Evolutionary conservation across 2,888 invertebrate genomes (phyloP).

Genomic region (Patella ulyssiponensis): DNA sequence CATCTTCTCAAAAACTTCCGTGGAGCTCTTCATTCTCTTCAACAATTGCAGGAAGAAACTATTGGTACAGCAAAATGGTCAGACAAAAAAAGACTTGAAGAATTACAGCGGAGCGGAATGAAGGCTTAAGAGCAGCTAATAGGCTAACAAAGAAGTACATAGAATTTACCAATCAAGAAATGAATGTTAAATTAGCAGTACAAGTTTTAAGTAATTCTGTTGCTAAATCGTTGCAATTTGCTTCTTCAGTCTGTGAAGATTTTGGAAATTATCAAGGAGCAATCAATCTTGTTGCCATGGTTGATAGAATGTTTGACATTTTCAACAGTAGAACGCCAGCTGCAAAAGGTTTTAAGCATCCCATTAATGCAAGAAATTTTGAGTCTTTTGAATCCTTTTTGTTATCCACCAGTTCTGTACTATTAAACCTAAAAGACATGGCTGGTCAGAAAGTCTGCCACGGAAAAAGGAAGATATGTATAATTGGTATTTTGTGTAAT

Average conservation of each 20-base stretch:
- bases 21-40: neutral
- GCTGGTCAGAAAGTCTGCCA: too few species aligned
- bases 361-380: slow-evolving; percentile 10
- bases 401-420: neutral
- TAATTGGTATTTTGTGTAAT: slow-evolving; percentile 16
- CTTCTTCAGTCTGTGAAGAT: slow-evolving; percentile 10
- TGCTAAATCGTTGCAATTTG: slow-evolving; percentile 18
- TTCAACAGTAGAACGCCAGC: slow-evolving; percentile 10
- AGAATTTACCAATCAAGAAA: neutral
- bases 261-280: neutral
- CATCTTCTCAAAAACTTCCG: slow-evolving; percentile 19
- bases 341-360: slow-evolving; percentile 17
- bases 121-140: slow-evolving; percentile 16
- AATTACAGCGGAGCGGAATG: slow-evolving; percentile 3
- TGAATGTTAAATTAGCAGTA: slow-evolving; percentile 8
- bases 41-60: neutral
- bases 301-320: slow-evolving; percentile 18
- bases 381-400: neutral
- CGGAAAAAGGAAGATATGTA: slow-evolving; percentile 13
- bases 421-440: slow-evolving; percentile 2
- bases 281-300: neutral
- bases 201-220: slow-evolving; percentile 15
- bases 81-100: neutral
- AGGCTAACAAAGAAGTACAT: slow-evolving; percentile 15
- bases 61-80: neutral